Evolutionary conservation across 2,797 vertebrate genomes (phyloP).

Genomic region (Garrulus glandarius): DNA sequence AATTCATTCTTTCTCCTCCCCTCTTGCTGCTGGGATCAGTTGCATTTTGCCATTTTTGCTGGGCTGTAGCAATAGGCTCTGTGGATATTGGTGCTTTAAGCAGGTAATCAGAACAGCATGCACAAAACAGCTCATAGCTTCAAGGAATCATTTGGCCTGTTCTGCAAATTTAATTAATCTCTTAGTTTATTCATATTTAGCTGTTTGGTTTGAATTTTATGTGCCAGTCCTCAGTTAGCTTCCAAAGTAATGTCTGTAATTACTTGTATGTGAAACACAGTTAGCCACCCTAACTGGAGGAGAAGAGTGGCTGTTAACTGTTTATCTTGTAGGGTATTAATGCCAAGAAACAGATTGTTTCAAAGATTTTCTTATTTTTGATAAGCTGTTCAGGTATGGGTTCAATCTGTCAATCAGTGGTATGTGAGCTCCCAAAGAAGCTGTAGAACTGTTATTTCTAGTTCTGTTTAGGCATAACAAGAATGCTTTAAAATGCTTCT

Average conservation of each 20-base stretch:
- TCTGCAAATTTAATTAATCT: constrained; percentile 15
- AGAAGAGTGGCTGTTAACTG: neutral
- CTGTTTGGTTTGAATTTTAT: constrained; percentile 40
- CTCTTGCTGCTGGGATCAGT: neutral
- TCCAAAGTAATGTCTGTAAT: constrained; percentile 3
- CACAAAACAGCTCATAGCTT: neutral
- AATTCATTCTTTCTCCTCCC: neutral
- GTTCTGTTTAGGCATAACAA: constrained; percentile 20
- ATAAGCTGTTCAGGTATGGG: neutral
- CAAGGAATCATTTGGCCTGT: constrained; percentile 15
- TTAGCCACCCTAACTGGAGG: neutral
- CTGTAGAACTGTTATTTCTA: constrained; percentile 3
- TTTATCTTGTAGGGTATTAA: neutral
- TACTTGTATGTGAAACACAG: neutral
- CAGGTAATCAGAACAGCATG: constrained; percentile 5
- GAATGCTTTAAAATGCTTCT: neutral
- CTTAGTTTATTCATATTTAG: constrained; percentile 43
- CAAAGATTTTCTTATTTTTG: neutral
- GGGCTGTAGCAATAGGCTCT: neutral
- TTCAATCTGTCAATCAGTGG: neutral
- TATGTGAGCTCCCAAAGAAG: neutral
- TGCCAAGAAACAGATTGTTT: neutral
- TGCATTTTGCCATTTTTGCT: neutral
- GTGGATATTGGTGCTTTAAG: neutral
- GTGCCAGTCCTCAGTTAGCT: neutral